Evolutionary conservation across 2,113 vertebrate species (phyloP), one percentile per base, ranked within the genome.

Genomic region (Coregonus clupeaformis): DNA sequence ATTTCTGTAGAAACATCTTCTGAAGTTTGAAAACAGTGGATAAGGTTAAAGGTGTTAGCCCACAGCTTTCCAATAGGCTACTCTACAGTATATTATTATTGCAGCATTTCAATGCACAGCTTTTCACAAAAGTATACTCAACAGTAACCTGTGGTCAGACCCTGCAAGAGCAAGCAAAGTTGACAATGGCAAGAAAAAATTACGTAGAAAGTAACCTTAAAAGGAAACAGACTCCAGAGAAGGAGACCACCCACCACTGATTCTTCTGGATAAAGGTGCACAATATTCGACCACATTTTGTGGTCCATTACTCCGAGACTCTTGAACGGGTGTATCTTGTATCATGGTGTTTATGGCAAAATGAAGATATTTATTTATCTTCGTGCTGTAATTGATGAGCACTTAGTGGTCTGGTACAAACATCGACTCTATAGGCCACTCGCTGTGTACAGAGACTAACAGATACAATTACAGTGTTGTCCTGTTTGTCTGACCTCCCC

Each of bases 341-440:
- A 36, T 70, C 68, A 1, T 72, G 62, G 78, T 83, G 72, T 77
- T 88, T 29, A 70, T 71, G 77, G 67, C 29, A 69, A 27, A 55
- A 79, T 32, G 30, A 83, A 52, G 86, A 85, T 14, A 78, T 71
- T 87, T 74, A 80, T 87, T 45, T 36, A 22, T 47, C 76, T 59
- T 69, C 80, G 87, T 16, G 67, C 63, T 79, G 73, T 65, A 86
- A 87, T 32, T 88, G 75, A 82, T 76, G 78, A 77, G 67, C 67
- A 65, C 76, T 75, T 82, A 75, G 79, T 79, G 45, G 74, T 71
- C 74, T 78, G 70, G 74, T 76, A 72, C 42, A 71, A 45, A 29
- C 47, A 36, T 64, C 85, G 76, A 82, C 81, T 30, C 2, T 0
- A 18, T 27, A 42, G 3, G 27, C 81, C 83, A 75, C 63, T 55